phyloP scores from a whole-genome alignment of 2,797 vertebrate genomes.

The Coluber constrictor region DNA sequence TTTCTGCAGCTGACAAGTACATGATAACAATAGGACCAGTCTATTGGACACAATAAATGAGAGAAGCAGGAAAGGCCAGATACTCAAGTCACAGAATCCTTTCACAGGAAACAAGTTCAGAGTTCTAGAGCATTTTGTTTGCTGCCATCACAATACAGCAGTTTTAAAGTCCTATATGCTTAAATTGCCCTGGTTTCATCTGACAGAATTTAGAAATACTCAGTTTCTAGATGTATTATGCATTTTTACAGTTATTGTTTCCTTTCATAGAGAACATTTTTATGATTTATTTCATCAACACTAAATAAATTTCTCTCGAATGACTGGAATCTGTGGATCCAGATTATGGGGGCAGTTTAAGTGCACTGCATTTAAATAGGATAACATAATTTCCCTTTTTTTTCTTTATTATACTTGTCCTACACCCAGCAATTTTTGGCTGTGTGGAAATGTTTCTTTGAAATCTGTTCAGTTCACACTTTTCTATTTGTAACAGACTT shows the following conservation, averaged over 20 bases:
- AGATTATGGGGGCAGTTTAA: not conserved
- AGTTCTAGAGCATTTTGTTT: not conserved
- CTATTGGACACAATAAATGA: not conserved
- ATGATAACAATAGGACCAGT: not conserved
- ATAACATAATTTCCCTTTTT: not conserved
- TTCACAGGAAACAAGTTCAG: not conserved
- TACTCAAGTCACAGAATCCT: not conserved
- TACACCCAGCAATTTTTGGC: not conserved
- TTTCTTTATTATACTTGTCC: not conserved
- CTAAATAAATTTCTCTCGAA: not conserved
- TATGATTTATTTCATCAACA: not conserved
- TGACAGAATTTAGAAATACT: not conserved
- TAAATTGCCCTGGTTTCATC: not conserved
- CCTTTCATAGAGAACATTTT: not conserved
- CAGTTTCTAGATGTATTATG: not conserved
- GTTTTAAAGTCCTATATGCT: not conserved
- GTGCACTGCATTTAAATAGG: not conserved
- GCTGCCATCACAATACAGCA: not conserved
- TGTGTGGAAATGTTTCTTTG: not conserved
- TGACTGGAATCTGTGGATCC: not conserved
- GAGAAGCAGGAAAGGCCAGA: not conserved
- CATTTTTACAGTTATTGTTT: not conserved
- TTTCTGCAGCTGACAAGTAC: conserved; percentile 15
- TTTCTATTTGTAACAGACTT: not conserved
- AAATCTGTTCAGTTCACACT: not conserved